Evolutionary conservation across 2,113 vertebrate species (phyloP), one percentile per base, ranked within the genome.

Genomic region (Notothenia rossii): DNA sequence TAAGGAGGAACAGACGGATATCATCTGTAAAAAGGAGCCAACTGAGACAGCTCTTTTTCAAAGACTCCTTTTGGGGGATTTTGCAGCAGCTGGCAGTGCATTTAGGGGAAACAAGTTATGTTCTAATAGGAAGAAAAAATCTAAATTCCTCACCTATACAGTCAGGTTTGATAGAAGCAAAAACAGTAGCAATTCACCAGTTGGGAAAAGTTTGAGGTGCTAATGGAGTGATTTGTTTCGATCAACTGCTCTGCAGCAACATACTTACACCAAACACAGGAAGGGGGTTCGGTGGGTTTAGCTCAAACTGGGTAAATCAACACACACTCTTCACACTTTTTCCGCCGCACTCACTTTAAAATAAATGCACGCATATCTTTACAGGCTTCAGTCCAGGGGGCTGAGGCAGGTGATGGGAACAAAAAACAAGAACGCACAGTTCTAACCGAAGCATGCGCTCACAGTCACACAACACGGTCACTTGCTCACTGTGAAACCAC

Each of bases 301-400:
- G 71, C 54, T 64, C 79, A 3, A 71, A 87, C 74, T 18, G 71
- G 72, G 75, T 79, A 75, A 22, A 65, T 81, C n/a, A 7, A 72
- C 85, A 75, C 75, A 9, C 80, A 72, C 81, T 46, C 78, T 3
- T 29, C 79, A 75, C 84, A 7, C 83, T 64, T 55, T 25, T 60
- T 10, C 17, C 49, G 72, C 72, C 25, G 2, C 67, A 40, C 85
- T 78, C 72, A 43, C 66, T 17, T 68, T 56, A 82, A 91, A 92
- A 91, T 77, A 89, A 86, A 91, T 25, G 84, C 91, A 92, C 89
- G 85, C 89, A 75, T 78, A 80, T 81, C 87, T 91, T 91, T 85
- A 91, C 89, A 89, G 87, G 83, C 83, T 77, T 87, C 18, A n/a
- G 78, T 82, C 84, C 83, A 25, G 81, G 59, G 62, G 62, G 81